Percentiles rank a stretch among this genome's conserved stretches.
These are phyloP conservation scores for Zaprionus taronus DNA, from an alignment of 1,140 invertebrate species.

Conservation along the genomic window DNA sequence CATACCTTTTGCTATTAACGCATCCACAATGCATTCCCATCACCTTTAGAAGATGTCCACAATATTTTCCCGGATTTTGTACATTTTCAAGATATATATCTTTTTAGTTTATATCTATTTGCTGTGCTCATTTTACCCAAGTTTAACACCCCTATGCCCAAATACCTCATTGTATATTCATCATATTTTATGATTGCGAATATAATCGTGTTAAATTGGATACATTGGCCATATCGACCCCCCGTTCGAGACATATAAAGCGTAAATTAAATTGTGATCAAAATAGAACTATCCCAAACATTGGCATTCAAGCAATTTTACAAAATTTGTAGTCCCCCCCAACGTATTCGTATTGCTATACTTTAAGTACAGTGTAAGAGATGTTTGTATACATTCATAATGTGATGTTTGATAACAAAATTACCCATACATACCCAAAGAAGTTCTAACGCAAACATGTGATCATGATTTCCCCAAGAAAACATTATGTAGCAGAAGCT, in stretches of 20 bases:
- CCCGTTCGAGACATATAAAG: background rate
- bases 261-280: background rate
- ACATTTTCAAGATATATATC: background rate
- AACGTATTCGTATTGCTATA: background rate
- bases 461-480: background rate
- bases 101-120: no score
- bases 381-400: background rate
- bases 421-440: background rate
- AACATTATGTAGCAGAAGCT: background rate
- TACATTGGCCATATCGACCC: background rate
- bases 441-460: background rate
- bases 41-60: background rate
- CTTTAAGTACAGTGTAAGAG: no score
- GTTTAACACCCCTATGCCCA: background rate
- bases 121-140: background rate
- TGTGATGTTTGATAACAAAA: background rate
- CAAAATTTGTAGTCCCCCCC: background rate
- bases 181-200: background rate
- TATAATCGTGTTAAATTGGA: background rate
- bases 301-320: background rate
- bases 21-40: slow-evolving; percentile 5
- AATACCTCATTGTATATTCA: background rate
- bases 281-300: background rate
- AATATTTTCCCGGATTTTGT: background rate
- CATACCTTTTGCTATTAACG: slow-evolving; percentile 30